Evolutionary conservation across 2,888 invertebrate species (phyloP).

Genomic region (Eupithecia subumbrata): DNA sequence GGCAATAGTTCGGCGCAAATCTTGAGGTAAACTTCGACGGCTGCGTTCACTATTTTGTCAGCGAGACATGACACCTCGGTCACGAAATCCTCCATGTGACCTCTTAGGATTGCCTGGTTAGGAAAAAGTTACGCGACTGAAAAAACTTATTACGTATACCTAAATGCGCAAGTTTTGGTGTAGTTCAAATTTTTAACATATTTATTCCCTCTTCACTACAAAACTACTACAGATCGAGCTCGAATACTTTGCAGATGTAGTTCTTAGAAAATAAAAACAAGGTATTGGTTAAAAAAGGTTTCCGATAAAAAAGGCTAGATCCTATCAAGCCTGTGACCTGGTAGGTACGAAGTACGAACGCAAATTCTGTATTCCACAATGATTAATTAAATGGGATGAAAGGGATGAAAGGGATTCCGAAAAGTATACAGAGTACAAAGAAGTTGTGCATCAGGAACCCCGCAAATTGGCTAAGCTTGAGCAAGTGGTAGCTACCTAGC

Average conservation of each 20-base stretch:
- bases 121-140: slow-evolving; percentile 18
- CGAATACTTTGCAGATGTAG: neutral
- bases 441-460: neutral
- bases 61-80: slow-evolving; percentile 86
- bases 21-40: slow-evolving; percentile 92
- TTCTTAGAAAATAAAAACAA: neutral
- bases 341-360: neutral
- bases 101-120: slow-evolving; percentile 86
- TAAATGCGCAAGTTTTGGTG: neutral
- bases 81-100: slow-evolving; percentile 91
- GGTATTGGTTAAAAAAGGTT: neutral
- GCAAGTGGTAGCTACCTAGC: neutral
- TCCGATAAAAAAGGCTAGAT: neutral
- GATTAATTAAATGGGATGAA: too few relatives aligned
- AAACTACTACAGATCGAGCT: too few relatives aligned
- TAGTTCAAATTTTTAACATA: neutral
- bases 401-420: neutral
- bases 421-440: neutral
- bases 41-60: slow-evolving; percentile 90
- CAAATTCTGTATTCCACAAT: neutral
- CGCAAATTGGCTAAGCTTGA: neutral
- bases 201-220: too few relatives aligned
- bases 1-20: slow-evolving; percentile 92
- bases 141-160: neutral
- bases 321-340: neutral